phyloP scores from a whole-genome alignment of 2,797 vertebrate genomes.

The Coendou prehensilis region DNA sequence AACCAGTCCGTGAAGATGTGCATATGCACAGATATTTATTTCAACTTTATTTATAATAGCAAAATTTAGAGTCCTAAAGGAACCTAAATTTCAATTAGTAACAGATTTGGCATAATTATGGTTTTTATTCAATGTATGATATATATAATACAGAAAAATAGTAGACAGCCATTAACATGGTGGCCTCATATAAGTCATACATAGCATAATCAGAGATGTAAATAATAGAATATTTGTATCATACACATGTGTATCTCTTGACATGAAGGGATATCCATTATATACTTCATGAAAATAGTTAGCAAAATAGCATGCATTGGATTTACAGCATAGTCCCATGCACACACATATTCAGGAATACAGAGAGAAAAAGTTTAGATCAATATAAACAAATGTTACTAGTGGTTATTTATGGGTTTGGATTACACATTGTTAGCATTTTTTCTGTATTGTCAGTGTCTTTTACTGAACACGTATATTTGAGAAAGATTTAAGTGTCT shows the following conservation, averaged over 20 bases:
- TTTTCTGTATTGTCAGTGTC: not conserved
- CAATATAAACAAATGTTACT: not conserved
- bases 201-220: not conserved
- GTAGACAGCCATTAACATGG: not conserved
- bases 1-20: not conserved
- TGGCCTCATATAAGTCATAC: constrained; percentile 30
- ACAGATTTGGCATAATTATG: not conserved
- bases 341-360: not conserved
- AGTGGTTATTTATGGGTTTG: not conserved
- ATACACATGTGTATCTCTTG: not conserved
- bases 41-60: constrained; percentile 15
- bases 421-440: constrained; percentile 42
- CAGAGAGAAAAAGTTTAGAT: not conserved
- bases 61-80: constrained; percentile 42
- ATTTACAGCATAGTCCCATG: not conserved
- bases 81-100: not conserved
- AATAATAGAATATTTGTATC: not conserved
- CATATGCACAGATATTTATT: constrained; percentile 17
- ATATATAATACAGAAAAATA: not conserved
- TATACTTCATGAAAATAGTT: constrained; percentile 47
- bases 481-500: constrained; percentile 12
- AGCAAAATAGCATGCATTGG: not conserved
- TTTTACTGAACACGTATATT: constrained; percentile 1
- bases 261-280: not conserved
- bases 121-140: not conserved